A percentile compares a stretch with the other conserved stretches of the same genome.
phyloP scores from a whole-genome alignment of 1,140 invertebrate genomes.

The Gryllus bimaculatus region DNA sequence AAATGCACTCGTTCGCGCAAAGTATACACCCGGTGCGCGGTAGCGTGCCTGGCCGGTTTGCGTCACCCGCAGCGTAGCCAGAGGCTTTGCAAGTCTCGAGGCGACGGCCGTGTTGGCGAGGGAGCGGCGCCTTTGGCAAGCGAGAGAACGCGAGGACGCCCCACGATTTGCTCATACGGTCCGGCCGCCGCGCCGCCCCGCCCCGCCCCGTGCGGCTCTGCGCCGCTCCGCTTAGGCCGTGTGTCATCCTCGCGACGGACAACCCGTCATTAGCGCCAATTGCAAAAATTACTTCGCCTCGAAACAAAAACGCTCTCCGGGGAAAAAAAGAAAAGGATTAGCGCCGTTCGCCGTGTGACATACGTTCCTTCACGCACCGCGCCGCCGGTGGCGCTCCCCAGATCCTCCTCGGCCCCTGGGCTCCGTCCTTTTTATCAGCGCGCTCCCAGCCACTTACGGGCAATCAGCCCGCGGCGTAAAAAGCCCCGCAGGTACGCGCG shows the following conservation, averaged over 20 bases:
- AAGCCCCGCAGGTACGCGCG: background rate
- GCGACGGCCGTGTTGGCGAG: no score
- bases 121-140: no score
- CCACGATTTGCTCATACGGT: background rate
- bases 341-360: background rate
- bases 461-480: background rate
- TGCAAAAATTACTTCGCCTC: background rate
- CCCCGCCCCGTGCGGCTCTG: no score
- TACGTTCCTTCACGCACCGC: background rate
- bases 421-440: background rate
- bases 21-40: no score
- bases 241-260: background rate
- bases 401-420: no score
- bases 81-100: background rate
- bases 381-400: background rate
- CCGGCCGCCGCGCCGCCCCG: no score
- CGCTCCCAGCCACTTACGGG: background rate
- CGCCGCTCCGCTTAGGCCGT: background rate
- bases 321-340: background rate
- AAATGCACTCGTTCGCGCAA: no score
- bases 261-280: background rate
- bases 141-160: background rate
- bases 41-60: background rate
- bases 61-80: background rate
- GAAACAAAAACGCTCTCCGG: background rate